These are phyloP conservation scores for Philonicus albiceps DNA, from an alignment of 2,888 invertebrate genomes.

Conservation along the genomic window DNA sequence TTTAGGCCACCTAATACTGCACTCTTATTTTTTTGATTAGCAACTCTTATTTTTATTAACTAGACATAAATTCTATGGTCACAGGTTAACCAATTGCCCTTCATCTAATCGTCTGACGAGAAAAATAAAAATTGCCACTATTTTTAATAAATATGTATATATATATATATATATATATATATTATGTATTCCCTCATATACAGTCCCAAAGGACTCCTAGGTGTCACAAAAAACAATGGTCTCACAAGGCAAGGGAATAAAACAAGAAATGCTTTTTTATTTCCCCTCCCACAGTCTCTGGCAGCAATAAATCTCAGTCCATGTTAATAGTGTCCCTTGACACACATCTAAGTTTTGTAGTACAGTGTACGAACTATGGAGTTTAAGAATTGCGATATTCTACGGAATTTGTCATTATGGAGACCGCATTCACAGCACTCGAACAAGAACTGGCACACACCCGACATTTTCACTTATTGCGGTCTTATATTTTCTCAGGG, in stretches of 20 bases:
- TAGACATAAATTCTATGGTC: too few species aligned
- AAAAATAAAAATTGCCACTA: neutral
- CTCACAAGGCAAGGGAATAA: neutral
- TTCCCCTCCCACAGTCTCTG: neutral
- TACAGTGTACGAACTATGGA: neutral
- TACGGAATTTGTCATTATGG: conserved; percentile 26
- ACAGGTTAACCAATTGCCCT: too few species aligned
- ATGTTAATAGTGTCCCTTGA: neutral
- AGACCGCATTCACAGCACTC: neutral
- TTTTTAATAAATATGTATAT: too few species aligned
- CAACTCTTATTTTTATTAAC: too few species aligned
- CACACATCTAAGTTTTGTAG: neutral
- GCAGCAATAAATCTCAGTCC: neutral
- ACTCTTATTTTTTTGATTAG: too few species aligned
- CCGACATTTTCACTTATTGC: conserved; percentile 7
- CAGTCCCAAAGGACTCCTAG: neutral
- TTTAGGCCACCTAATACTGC: too few species aligned
- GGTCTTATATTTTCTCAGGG: neutral
- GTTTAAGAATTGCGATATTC: neutral
- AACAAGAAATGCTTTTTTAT: neutral
- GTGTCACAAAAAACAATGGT: neutral
- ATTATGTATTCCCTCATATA: neutral
- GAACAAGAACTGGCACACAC: neutral
- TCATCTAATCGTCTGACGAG: too few species aligned
- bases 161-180: too few species aligned